Evolutionary conservation across 2,888 invertebrate species (phyloP), one percentile per base, ranked within the genome.

Genomic region (Catocala nupta): DNA sequence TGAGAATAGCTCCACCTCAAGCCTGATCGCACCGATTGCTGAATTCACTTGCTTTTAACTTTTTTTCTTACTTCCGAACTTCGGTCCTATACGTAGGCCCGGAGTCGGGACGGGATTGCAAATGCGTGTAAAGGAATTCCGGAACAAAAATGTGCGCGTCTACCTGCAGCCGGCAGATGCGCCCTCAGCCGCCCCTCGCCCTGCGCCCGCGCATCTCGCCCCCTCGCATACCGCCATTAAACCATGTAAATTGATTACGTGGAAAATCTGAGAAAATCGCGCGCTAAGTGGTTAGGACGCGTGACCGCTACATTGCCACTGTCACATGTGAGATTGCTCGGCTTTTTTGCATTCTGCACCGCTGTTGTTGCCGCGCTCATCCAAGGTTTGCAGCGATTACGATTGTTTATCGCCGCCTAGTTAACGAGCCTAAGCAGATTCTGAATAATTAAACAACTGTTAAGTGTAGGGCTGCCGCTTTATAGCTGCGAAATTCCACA

Each of bases 191-290:
- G 49, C 55, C 36, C 50, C 33, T 55, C 52, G 51, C 73, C 74
- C 75, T 57, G 53, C 75, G 59, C 75, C 71, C 59, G 75, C 75
- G 70, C 65, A 42, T 68, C 59, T 69, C 71, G 58, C 73, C 77
- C 77, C 77, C 61, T 71, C 81, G 81, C 87, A 84, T 87, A 82
- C 88, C 85, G 73, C 77, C 81, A 83, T 84, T 80, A 81, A 87
- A 87, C 83, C 82, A 83, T 87, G 90, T 89, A 90, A 93, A 92
- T 90, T 90, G 89, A 89, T 91, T 92, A 91, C 89, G 85, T 86
- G 90, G 92, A 93, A 93, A 93, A 93, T 89, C 87, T 85, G 86
- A 90, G 93, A 90, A 93, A 93, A 93, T 88, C 83, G 81, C 87
- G 77, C 81, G 82, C 80, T 86, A 91, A 90, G 81, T 86, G 87